A percentile compares a stretch with the other conserved stretches of the same genome.
Conservation (phyloP, 2,797 vertebrate species). For the Potorous gilbertii region DNA sequence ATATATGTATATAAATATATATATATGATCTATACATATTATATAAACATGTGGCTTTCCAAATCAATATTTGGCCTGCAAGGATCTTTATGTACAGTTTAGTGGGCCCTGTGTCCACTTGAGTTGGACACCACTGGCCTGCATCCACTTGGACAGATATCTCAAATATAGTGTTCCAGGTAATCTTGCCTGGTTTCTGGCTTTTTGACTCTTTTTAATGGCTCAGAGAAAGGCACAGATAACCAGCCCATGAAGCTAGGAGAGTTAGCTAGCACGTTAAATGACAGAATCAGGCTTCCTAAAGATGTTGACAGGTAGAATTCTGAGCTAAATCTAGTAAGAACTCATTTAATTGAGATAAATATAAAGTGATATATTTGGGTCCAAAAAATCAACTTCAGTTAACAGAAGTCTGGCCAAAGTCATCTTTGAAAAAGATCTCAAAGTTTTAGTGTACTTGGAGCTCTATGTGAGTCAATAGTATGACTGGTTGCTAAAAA, state of each 20-base stretch:
- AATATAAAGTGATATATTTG: not conserved
- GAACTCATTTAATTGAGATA: not conserved
- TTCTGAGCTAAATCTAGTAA: not conserved
- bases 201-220: not conserved
- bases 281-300: not conserved
- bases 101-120: no score
- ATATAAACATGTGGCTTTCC: not conserved
- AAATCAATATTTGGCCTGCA: not conserved
- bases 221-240: not conserved
- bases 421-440: not conserved
- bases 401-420: not conserved
- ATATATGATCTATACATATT: not conserved
- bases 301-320: not conserved
- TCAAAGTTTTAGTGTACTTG: not conserved
- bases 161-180: not conserved
- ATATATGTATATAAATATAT: no score
- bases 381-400: not conserved
- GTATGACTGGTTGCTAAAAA: not conserved
- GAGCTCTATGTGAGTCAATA: not conserved
- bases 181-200: not conserved
- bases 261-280: not conserved
- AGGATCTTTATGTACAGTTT: not conserved
- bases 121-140: not conserved
- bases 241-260: not conserved
- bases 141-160: not conserved